Conservation (phyloP, 2,888 invertebrate species). For the Keiferia lycopersicella region DNA sequence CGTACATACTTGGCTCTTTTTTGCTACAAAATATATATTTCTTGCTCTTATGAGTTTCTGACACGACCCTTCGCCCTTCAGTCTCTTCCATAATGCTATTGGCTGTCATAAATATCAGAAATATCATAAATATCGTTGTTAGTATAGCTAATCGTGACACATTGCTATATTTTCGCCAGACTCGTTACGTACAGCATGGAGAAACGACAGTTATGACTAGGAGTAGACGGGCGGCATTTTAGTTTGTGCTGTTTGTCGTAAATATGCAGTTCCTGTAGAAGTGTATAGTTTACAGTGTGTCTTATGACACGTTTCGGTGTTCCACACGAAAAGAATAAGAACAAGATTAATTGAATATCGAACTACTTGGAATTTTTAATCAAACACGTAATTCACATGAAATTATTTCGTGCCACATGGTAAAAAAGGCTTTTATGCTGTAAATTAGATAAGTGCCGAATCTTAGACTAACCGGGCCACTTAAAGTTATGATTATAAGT, state of each 20-base stretch:
- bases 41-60: neutral
- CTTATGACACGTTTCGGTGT: no score
- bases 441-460: no score
- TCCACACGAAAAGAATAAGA: no score
- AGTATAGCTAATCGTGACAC: conserved; percentile 41
- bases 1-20: no score
- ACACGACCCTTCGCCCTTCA: conserved; percentile 14
- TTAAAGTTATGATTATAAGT: no score
- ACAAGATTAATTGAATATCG: no score
- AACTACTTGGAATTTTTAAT: no score
- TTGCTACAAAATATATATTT: neutral
- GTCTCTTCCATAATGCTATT: conserved; percentile 21
- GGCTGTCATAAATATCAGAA: conserved; percentile 23
- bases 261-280: neutral
- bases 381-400: no score
- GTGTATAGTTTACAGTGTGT: no score
- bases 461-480: no score
- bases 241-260: neutral
- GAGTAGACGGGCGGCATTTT: conserved; percentile 22
- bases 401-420: no score
- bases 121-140: conserved; percentile 25
- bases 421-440: no score
- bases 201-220: conserved; percentile 27
- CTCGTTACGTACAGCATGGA: conserved; percentile 43
- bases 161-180: conserved; percentile 54